Evolutionary conservation across 2,113 vertebrate genomes (phyloP).

Genomic region (Bombycilla garrulus): DNA sequence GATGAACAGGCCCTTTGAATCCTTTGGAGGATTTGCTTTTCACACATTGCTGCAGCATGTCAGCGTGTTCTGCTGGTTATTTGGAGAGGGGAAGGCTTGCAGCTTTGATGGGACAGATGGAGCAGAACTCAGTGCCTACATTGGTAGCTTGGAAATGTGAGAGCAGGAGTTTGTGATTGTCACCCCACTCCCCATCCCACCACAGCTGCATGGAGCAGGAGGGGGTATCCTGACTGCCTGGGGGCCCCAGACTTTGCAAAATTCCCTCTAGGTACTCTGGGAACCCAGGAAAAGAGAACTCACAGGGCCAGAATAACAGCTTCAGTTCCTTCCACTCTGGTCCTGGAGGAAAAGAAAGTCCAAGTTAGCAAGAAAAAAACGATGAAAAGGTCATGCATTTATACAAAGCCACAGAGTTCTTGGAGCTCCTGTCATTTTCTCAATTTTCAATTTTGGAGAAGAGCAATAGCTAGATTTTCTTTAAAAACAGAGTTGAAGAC

Average conservation of each 20-base stretch:
- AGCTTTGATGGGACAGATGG: not conserved
- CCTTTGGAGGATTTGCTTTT: not conserved
- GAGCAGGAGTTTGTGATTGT: not conserved
- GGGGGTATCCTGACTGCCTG: fast-evolving
- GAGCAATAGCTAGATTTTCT: not conserved
- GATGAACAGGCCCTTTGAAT: not conserved
- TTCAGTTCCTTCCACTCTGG: not conserved
- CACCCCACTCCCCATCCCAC: too few relatives aligned
- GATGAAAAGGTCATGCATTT: not conserved
- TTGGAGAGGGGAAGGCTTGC: not conserved
- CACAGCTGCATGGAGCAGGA: not conserved
- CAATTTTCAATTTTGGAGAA: not conserved
- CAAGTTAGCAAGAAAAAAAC: not conserved
- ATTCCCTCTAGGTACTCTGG: not conserved
- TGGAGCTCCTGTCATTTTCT: not conserved
- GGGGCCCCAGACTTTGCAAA: fast-evolving
- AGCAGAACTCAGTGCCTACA: not conserved
- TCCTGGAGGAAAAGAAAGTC: not conserved
- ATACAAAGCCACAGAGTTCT: not conserved
- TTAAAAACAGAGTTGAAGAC: not conserved
- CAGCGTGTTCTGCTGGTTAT: not conserved
- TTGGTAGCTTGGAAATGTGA: not conserved
- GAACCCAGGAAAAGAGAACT: not conserved
- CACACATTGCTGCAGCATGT: not conserved
- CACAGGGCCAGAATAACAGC: not conserved